Percentiles rank a stretch among this genome's conserved stretches.
Evolutionary conservation across 2,113 vertebrate genomes (phyloP).

Genomic region (Eolophus roseicapilla): DNA sequence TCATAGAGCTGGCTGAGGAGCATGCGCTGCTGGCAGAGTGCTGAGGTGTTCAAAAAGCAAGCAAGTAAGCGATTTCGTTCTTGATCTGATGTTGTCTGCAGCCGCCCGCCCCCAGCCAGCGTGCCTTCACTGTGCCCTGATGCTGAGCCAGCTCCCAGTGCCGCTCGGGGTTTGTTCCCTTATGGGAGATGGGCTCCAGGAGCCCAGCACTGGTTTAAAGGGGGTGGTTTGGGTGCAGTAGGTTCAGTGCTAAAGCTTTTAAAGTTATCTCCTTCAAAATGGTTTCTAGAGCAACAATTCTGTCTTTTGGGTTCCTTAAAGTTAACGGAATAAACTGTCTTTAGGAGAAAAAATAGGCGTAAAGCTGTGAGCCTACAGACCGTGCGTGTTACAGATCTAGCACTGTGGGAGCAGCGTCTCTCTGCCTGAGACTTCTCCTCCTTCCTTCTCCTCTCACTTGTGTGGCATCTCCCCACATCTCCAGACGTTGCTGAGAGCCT

Average conservation of each 20-base stretch:
- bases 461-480: slow-evolving; percentile 6
- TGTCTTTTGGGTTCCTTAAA: background rate
- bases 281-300: slow-evolving; percentile 4
- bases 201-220: background rate
- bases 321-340: background rate
- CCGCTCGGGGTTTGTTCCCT: background rate
- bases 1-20: background rate
- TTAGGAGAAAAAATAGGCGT: background rate
- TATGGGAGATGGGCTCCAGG: rapidly evolving
- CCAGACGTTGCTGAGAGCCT: background rate
- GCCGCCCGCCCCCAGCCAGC: background rate
- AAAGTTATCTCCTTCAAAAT: background rate
- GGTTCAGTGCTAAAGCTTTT: background rate
- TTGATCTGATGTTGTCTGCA: background rate
- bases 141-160: background rate
- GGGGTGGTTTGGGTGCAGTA: background rate
- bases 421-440: background rate
- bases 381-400: background rate
- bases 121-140: background rate
- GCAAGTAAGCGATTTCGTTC: background rate
- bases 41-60: background rate
- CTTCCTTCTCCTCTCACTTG: background rate
- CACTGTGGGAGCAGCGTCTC: slow-evolving; percentile 5
- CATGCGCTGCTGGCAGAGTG: background rate
- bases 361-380: background rate